These are phyloP conservation scores for Nestor notabilis DNA, from an alignment of 2,113 vertebrate genomes.

Conservation along the genomic window DNA sequence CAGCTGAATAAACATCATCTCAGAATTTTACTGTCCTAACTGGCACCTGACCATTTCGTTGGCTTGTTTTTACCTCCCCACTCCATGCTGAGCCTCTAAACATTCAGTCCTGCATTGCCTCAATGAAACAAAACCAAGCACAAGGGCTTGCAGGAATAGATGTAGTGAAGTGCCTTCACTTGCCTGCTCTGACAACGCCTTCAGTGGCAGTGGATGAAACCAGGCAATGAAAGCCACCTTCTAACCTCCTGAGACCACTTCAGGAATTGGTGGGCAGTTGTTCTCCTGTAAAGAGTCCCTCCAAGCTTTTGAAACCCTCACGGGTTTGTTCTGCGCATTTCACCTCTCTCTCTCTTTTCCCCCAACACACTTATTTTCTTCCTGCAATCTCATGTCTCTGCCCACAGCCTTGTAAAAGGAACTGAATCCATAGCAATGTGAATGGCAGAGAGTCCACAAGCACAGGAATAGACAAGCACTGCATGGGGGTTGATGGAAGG, in stretches of 20 bases:
- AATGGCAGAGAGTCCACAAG: not conserved
- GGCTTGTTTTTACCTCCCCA: conserved; percentile 29
- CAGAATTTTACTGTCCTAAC: conserved; percentile 62
- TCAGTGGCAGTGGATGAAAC: not conserved
- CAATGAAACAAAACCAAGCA: not conserved
- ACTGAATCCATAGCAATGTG: not conserved
- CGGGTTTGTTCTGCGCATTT: not conserved
- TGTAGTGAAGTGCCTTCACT: not conserved
- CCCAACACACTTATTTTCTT: not conserved
- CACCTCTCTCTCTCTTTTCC: not conserved
- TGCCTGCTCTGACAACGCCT: not conserved
- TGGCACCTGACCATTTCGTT: conserved; percentile 23
- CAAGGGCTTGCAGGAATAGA: not conserved
- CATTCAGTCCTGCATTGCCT: not conserved
- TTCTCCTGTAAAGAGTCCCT: not conserved
- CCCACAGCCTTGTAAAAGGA: not conserved
- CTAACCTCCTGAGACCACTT: not conserved
- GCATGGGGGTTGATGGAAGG: not conserved
- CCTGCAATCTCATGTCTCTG: not conserved
- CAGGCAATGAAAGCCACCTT: not conserved
- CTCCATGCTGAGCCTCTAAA: not conserved
- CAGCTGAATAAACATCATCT: conserved; percentile 79
- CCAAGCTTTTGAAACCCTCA: not conserved
- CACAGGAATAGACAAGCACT: not conserved
- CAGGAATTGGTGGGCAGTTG: not conserved